These are phyloP conservation scores for Brachionus paranguensis DNA, from an alignment of 1,140 invertebrate genomes.

Conservation along the genomic window DNA sequence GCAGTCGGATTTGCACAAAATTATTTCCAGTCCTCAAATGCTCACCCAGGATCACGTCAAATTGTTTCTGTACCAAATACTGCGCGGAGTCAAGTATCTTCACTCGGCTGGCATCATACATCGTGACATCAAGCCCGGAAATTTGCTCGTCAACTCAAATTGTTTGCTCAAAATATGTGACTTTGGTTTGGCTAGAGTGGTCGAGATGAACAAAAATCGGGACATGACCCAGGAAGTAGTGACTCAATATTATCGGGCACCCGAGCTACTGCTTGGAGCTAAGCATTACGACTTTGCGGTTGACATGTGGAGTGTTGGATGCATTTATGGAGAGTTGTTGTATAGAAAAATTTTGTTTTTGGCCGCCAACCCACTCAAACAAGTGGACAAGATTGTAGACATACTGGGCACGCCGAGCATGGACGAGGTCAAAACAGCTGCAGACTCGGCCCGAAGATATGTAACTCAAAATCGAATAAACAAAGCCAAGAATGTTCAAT, in stretches of 20 bases:
- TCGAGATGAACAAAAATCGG: conserved; percentile 78
- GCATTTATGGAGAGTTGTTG: conserved; percentile 93
- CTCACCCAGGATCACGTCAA: conserved; percentile 98
- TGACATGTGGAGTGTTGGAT: conserved; percentile 98
- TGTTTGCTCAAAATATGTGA: conserved; percentile 99
- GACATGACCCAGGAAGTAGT: conserved; percentile 78
- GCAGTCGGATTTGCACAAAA: conserved; percentile 98
- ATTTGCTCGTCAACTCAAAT: conserved; percentile 94
- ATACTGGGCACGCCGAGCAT: conserved; percentile 26
- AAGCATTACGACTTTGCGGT: conserved; percentile 67
- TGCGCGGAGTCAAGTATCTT: conserved; percentile 95
- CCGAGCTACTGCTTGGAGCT: conserved; percentile 59
- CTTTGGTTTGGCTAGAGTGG: conserved; percentile 86
- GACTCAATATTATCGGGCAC: conserved; percentile 87
- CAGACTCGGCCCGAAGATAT: conserved; percentile 19
- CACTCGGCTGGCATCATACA: conserved; percentile 95
- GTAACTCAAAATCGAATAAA: background rate
- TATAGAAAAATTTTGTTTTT: conserved; percentile 92
- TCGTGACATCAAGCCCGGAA: conserved; percentile 98
- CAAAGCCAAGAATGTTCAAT: conserved; percentile 11
- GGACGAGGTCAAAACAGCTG: conserved; percentile 41
- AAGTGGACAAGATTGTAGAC: conserved; percentile 27
- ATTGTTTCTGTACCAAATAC: conserved; percentile 99
- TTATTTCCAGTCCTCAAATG: conserved; percentile 96
- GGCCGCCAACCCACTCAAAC: conserved; percentile 56